Conservation (phyloP, 2,888 invertebrate species). For the Drosophila helvetica region DNA sequence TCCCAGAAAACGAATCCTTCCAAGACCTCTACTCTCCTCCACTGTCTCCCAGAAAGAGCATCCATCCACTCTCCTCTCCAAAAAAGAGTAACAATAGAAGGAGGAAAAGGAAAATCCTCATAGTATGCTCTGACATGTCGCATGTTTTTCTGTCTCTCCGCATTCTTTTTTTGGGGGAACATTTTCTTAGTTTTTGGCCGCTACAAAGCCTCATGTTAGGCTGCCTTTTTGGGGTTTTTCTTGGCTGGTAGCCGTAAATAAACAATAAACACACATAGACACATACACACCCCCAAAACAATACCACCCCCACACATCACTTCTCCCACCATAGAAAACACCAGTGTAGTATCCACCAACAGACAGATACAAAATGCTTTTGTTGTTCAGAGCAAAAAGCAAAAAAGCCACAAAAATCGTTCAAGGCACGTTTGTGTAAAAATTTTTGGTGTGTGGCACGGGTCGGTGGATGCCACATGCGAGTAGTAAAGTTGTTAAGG, state of each 20-base stretch:
- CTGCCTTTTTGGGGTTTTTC: constrained; percentile 77
- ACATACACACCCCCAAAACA: constrained; percentile 23
- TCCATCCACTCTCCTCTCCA: too few species aligned
- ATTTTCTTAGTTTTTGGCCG: constrained; percentile 70
- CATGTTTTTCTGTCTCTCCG: constrained; percentile 36
- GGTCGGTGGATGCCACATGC: constrained; percentile 29
- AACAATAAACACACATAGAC: constrained; percentile 71
- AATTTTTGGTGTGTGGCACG: constrained; percentile 36
- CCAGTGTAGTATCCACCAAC: constrained; percentile 39
- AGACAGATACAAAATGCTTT: constrained; percentile 64
- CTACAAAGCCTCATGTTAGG: constrained; percentile 72
- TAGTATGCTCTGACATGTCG: constrained; percentile 42
- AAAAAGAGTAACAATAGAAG: constrained; percentile 7
- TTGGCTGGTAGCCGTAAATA: constrained; percentile 79
- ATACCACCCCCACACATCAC: too few species aligned
- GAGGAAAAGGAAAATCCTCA: constrained; percentile 8
- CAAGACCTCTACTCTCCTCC: not conserved
- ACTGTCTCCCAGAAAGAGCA: not conserved
- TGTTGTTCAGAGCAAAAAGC: constrained; percentile 75
- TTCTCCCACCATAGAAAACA: constrained; percentile 43
- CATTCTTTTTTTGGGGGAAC: constrained; percentile 44
- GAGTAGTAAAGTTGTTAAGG: constrained; percentile 46
- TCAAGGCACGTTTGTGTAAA: constrained; percentile 71
- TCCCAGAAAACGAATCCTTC: not conserved
- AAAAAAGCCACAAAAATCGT: constrained; percentile 80